These are phyloP conservation scores for Damaliscus lunatus DNA, from an alignment of 2,113 vertebrate species.

Conservation along the genomic window DNA sequence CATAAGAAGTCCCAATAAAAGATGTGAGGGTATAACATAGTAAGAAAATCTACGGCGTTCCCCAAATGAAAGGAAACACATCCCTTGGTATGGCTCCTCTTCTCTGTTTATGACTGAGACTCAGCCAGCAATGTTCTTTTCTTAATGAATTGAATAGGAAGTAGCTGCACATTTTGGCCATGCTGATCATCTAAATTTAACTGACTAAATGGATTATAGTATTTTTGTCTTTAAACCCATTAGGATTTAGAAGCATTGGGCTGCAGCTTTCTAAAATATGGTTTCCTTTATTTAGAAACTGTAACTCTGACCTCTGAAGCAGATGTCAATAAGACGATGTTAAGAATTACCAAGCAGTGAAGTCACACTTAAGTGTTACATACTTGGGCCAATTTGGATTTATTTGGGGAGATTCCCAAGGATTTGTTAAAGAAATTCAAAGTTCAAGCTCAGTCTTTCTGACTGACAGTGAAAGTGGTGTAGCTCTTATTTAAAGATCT, in stretches of 20 bases:
- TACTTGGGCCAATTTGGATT: neutral
- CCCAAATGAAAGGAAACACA: fast-evolving
- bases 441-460: neutral
- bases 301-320: neutral
- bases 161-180: neutral
- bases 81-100: fast-evolving
- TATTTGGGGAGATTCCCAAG: neutral
- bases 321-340: fast-evolving
- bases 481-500: neutral
- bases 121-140: neutral
- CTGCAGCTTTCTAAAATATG: neutral
- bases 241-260: neutral
- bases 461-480: neutral
- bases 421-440: neutral
- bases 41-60: fast-evolving
- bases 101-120: neutral
- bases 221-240: neutral
- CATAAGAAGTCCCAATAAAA: neutral
- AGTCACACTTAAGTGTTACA: too few relatives aligned
- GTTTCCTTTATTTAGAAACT: neutral
- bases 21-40: too few relatives aligned
- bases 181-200: neutral
- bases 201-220: neutral
- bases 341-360: neutral
- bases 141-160: neutral